These are phyloP conservation scores for Helicoverpa zea DNA, from an alignment of 1,140 invertebrate species.

Conservation along the genomic window DNA sequence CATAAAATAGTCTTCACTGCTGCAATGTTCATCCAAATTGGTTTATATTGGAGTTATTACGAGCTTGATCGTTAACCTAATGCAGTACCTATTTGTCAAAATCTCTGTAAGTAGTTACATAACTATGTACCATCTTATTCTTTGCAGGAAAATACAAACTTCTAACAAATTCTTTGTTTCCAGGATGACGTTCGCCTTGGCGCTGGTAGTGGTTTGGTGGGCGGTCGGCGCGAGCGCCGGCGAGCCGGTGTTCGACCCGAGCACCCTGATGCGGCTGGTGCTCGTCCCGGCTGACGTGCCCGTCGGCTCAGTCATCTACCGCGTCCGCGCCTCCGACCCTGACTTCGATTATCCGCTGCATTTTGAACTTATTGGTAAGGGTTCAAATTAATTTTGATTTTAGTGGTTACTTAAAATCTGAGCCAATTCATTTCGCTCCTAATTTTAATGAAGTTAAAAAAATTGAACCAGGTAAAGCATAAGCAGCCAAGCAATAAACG, in stretches of 20 bases:
- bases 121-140: no score
- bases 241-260: conserved; percentile 93
- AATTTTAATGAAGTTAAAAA: no score
- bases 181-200: conserved; percentile 80
- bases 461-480: no score
- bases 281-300: conserved; percentile 93
- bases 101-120: no score
- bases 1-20: no score
- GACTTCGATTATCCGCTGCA: conserved; percentile 95
- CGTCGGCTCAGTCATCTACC: conserved; percentile 94
- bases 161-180: conserved; percentile 43
- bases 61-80: no score
- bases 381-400: background rate
- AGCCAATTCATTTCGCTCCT: background rate
- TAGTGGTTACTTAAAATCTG: background rate
- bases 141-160: background rate
- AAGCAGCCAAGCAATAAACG: no score
- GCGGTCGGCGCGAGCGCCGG: conserved; percentile 77
- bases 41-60: no score
- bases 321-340: conserved; percentile 94
- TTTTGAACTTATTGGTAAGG: conserved; percentile 92
- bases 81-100: no score
- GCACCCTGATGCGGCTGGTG: conserved; percentile 92
- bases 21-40: no score
- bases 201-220: conserved; percentile 74